Evolutionary conservation across 2,113 vertebrate genomes (phyloP).

Genomic region (Quiscalus mexicanus): DNA sequence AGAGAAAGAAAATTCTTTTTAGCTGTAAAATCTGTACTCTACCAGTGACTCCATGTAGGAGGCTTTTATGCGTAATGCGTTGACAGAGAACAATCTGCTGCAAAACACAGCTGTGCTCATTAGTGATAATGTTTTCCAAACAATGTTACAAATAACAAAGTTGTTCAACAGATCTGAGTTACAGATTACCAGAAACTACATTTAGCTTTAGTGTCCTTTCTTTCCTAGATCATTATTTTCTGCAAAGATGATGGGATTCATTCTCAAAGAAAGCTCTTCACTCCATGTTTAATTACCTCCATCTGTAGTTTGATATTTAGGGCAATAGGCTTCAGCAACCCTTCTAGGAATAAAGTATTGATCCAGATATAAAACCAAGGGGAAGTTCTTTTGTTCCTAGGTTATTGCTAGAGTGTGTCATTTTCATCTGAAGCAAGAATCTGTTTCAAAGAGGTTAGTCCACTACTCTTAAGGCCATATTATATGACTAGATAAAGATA

Average conservation of each 20-base stretch:
- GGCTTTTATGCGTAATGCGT: not conserved
- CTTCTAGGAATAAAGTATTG: not conserved
- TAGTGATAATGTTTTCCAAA: not conserved
- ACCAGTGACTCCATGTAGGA: not conserved
- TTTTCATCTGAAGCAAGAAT: not conserved
- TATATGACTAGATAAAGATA: not conserved
- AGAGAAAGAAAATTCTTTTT: not conserved
- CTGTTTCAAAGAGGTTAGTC: not conserved
- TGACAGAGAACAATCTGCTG: not conserved
- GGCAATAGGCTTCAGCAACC: not conserved
- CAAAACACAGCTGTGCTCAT: not conserved
- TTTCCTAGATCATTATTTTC: not conserved
- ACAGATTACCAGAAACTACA: not conserved
- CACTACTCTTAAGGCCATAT: not conserved
- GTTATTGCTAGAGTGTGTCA: not conserved
- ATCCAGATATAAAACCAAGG: not conserved
- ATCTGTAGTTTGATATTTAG: not conserved
- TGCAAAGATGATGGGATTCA: not conserved
- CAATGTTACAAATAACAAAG: not conserved
- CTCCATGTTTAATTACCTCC: not conserved
- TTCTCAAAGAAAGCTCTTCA: not conserved
- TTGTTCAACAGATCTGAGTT: not conserved
- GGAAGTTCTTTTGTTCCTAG: not conserved
- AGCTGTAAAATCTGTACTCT: not conserved
- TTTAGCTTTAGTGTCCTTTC: not conserved